Base-by-base conservation (phyloP, 2,797 vertebrate species). In the Cichlasoma orientale region DNA sequence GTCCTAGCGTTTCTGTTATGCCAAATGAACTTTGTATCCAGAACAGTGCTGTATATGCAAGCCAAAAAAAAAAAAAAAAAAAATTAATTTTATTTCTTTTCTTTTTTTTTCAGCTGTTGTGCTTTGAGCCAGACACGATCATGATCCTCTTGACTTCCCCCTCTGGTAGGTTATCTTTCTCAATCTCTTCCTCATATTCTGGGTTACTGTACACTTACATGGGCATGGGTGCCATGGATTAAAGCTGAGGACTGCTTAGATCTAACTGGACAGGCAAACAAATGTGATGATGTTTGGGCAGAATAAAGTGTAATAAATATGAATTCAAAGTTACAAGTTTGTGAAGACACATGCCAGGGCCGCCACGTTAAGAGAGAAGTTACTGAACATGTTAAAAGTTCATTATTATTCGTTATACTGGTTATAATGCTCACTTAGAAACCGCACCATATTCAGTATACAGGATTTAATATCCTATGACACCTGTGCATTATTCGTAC, bases 61-160 rank as follows among this genome's bases (percentile, higher is more conserved):
- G 47, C 38, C 12, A 41, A 41, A 13, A 27, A 44, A 68, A n/a
- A 25, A 7, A 63, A 41, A n/a, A n/a, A n/a, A n/a, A n/a, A n/a
- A n/a, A 1, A 47, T 11, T 66, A 66, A 16, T 47, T 21, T 66
- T 2, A 0, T 4, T 63, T 59, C 10, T 36, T 36, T 36, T 2
- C 8, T 68, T 74, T 53, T 19, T 36, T n/a, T 83, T 92, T 29
- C 83, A 94, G 94, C 83, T 91, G 86, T 88, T 89, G 85, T 87
- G 61, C 72, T 89, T 79, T 85, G 80, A 81, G 21, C 83, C 80
- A 79, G 84, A 91, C 53, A 86, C 38, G 82, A 91, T 82, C 93
- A 96, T 96, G 96, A 94, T 96, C 86, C 93, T 95, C 84, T 90
- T 96, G 84, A 91, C 90, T 56, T 78, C 95, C 57, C 90, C 92